Evolutionary conservation across 2,888 invertebrate genomes (phyloP).

Genomic region (Drosophila planitibia): DNA sequence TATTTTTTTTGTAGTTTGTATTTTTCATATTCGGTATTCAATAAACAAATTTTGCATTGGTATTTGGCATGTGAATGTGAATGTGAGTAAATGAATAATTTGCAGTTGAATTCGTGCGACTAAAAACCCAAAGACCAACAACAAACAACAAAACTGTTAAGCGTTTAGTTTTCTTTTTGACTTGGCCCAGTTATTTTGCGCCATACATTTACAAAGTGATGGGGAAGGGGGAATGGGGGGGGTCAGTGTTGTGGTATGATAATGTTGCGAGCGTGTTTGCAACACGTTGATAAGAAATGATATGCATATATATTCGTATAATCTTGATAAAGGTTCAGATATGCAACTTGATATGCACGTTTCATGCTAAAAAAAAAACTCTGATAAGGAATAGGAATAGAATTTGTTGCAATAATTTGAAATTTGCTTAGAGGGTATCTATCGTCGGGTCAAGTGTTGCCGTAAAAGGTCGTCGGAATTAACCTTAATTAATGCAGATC

Average conservation of each 20-base stretch:
- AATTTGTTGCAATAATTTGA: background rate
- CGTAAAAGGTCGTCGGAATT: constrained; percentile 58
- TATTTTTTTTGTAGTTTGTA: constrained; percentile 22
- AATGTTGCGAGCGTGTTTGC: background rate
- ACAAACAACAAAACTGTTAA: constrained; percentile 34
- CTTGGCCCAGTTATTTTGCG: constrained; percentile 37
- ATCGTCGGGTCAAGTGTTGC: background rate
- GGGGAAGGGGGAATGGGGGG: background rate
- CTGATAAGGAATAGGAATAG: background rate
- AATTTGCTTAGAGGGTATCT: constrained; percentile 6
- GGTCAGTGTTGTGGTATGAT: background rate
- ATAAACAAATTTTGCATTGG: constrained; percentile 48
- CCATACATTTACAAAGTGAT: background rate
- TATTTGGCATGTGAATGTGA: constrained; percentile 22
- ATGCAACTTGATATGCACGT: background rate
- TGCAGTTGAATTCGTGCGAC: constrained; percentile 45
- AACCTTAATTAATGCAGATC: constrained; percentile 69
- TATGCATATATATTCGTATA: background rate
- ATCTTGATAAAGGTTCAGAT: background rate
- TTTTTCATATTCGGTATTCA: constrained; percentile 36
- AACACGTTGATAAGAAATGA: background rate
- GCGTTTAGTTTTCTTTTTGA: constrained; percentile 32
- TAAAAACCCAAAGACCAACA: constrained; percentile 1
- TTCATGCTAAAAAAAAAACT: background rate
- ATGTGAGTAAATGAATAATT: constrained; percentile 50